phyloP scores from a whole-genome alignment of 2,888 invertebrate genomes.

The Ganaspis brasiliensis region DNA sequence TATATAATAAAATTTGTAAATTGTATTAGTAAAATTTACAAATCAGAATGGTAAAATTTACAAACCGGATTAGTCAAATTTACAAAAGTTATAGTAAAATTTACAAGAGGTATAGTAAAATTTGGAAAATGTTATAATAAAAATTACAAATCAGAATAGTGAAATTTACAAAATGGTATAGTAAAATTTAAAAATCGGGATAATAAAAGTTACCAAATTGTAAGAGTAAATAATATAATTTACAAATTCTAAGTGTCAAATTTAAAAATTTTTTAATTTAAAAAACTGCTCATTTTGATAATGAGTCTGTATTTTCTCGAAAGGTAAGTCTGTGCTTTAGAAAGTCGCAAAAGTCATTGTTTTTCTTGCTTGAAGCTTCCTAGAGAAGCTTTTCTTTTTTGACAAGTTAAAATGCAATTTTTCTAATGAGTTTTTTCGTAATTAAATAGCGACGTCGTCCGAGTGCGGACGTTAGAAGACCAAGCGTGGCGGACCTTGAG shows the following conservation, averaged over 20 bases:
- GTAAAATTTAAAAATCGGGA: too few relatives aligned
- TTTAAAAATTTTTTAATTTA: not conserved
- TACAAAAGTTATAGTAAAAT: too few relatives aligned
- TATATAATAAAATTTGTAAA: too few relatives aligned
- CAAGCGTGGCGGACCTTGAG: slow-evolving; percentile 94
- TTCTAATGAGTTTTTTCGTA: slow-evolving; percentile 50
- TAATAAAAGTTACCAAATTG: too few relatives aligned
- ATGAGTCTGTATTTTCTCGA: not conserved
- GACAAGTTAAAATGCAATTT: not conserved
- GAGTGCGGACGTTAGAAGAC: slow-evolving; percentile 94
- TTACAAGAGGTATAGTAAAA: too few relatives aligned
- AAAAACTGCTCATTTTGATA: not conserved
- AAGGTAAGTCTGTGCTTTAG: slow-evolving; percentile 30
- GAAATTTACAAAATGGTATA: too few relatives aligned
- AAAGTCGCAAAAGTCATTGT: slow-evolving; percentile 57
- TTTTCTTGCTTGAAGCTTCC: slow-evolving; percentile 43
- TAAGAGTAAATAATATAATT: too few relatives aligned
- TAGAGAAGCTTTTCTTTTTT: slow-evolving; percentile 32
- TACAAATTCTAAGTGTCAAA: not conserved
- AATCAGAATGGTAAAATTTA: too few relatives aligned
- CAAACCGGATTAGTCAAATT: too few relatives aligned
- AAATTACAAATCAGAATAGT: too few relatives aligned
- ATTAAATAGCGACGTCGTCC: slow-evolving; percentile 88
- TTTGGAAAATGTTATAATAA: too few relatives aligned
- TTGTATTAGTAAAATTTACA: too few relatives aligned